phyloP scores from a whole-genome alignment of 2,888 invertebrate species.

The Hymenopus coronatus region DNA sequence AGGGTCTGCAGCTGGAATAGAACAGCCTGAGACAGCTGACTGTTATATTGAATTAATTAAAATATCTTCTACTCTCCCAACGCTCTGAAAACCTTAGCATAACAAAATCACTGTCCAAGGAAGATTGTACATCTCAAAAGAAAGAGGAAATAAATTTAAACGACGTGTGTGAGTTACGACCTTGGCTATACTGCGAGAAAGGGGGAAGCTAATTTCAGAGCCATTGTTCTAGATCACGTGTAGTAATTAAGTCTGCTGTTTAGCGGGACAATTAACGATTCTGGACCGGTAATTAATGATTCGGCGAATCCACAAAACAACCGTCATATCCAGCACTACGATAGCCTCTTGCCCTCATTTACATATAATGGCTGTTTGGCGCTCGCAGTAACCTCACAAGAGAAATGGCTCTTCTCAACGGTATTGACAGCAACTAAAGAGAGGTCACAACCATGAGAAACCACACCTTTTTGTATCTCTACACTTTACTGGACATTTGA shows the following conservation, averaged over 20 bases:
- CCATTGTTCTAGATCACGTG: conserved; percentile 9
- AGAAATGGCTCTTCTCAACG: not conserved
- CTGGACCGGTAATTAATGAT: conserved; percentile 3
- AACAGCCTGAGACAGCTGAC: too few relatives aligned
- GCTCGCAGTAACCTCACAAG: not conserved
- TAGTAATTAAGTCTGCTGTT: conserved; percentile 9
- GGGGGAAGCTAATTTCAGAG: not conserved
- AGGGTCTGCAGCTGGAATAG: too few relatives aligned
- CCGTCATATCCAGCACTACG: not conserved
- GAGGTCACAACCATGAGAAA: not conserved
- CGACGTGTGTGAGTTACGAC: not conserved
- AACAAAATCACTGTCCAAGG: too few relatives aligned
- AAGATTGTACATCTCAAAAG: too few relatives aligned
- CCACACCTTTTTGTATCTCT: not conserved
- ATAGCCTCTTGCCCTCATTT: not conserved
- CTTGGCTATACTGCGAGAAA: not conserved
- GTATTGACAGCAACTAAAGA: not conserved
- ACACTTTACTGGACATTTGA: too few relatives aligned
- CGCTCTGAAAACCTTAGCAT: too few relatives aligned
- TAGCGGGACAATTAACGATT: not conserved
- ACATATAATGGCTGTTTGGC: not conserved
- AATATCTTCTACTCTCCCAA: too few relatives aligned
- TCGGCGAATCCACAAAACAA: conserved; percentile 10
- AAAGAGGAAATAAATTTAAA: too few relatives aligned
- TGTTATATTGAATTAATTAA: too few relatives aligned